Base-by-base conservation (phyloP, 2,113 vertebrate species). In the Poecile atricapillus region DNA sequence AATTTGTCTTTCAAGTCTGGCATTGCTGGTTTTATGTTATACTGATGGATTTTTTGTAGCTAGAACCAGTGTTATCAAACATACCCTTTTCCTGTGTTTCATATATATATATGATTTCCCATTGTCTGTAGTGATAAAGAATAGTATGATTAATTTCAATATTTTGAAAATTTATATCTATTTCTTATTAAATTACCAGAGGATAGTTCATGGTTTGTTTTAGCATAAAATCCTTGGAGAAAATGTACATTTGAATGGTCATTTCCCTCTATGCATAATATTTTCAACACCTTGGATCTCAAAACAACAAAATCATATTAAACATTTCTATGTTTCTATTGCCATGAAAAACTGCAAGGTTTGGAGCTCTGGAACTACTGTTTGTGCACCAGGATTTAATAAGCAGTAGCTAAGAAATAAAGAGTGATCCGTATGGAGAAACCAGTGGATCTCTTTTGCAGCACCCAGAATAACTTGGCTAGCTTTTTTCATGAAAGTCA, bases 1-100 rank as follows among this genome's bases (percentile, higher is more conserved):
- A 95, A 59, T 96, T 95, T 78, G 83, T 18, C 39, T 95, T 96
- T 93, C 19, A 19, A 78, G 77, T 75, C 56, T 95, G 90, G 35
- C 68, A 90, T 95, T 60, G 53, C 52, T 73, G 63, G 63, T 94
- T 97, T 94, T 47, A 53, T 65, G 90, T 65, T 84, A 87, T 50
- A 49, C 10, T 86, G 78, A 86, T 78, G 64, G 55, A 69, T 67
- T 83, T 91, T 90, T 68, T 95, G 9, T 47, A 76, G 30, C 30
- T 86, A 90, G 39, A 79, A 77, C 10, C 58, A 60, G 6, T 39
- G 24, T 6, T 84, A 44, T 86, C 4, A 55, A 69, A n/a, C 4
- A 52, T 39, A 76, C 85, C 5, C 17, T 58, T 83, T 60, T 43
- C 16, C 25, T 60, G 49, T 79, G 17, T 77, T 89, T 89, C 60